Percentiles rank a stretch among this genome's conserved stretches.
phyloP scores from a whole-genome alignment of 2,113 vertebrate genomes.

The Triplophysa siluroides region DNA sequence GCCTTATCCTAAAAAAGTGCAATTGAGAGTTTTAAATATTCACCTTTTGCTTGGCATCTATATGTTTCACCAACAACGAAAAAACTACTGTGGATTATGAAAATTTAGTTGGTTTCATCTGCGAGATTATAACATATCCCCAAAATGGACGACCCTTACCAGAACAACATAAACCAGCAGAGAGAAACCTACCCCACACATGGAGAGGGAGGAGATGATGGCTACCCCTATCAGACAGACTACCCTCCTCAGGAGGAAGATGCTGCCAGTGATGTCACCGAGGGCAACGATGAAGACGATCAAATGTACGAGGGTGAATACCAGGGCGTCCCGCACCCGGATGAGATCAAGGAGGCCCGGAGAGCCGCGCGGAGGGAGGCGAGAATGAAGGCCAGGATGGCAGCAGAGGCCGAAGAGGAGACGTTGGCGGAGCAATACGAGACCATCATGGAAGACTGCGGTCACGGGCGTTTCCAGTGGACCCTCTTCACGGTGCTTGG shows the following conservation, averaged over 20 bases:
- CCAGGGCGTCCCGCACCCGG: slow-evolving; percentile 94
- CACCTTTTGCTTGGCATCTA: slow-evolving; percentile 18
- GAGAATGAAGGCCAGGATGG: slow-evolving; percentile 85
- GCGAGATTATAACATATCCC: slow-evolving; percentile 41
- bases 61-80: slow-evolving; percentile 29
- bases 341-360: slow-evolving; percentile 85
- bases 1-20: slow-evolving; percentile 50
- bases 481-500: slow-evolving; percentile 91
- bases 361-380: slow-evolving; percentile 82
- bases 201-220: slow-evolving; percentile 73
- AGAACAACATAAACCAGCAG: slow-evolving; percentile 75
- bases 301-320: slow-evolving; percentile 98
- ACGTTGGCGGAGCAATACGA: slow-evolving; percentile 93
- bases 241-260: slow-evolving; percentile 82
- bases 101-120: slow-evolving; percentile 59
- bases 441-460: slow-evolving; percentile 93
- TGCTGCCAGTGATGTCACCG: slow-evolving; percentile 90
- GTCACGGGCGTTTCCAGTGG: slow-evolving; percentile 98
- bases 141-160: slow-evolving; percentile 83
- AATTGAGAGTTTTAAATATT: not conserved
- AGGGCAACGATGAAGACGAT: slow-evolving; percentile 93
- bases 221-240: slow-evolving; percentile 78
- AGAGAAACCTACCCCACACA: slow-evolving; percentile 64
- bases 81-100: slow-evolving; percentile 64
- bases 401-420: slow-evolving; percentile 78